Evolutionary conservation across 2,113 vertebrate species (phyloP), one percentile per base, ranked within the genome.

Genomic region (Atherinomorus stipes): DNA sequence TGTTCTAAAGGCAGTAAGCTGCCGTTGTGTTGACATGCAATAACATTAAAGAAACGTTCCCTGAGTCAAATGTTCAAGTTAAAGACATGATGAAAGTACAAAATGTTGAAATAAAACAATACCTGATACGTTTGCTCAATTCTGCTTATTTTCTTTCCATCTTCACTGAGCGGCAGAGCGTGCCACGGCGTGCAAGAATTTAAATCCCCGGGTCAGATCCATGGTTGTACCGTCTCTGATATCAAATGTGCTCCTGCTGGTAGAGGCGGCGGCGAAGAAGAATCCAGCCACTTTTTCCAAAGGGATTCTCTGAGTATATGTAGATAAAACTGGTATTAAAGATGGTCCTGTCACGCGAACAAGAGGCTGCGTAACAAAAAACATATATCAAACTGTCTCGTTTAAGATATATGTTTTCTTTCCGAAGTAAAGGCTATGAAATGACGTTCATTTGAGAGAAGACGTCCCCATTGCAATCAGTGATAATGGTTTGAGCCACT

Each of bases 401-500:
- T 3, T 8, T 1, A 21, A 16, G 19, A 21, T 1, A 40, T 18
- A 11, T 1, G 3, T 8, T 21, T 44, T 71, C 10, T 12, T 2
- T 11, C 26, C 15, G 4, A 16, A 21, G 25, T 1, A 70, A 44
- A 22, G 10, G 15, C 0, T 1, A 10, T 15, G 31, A 75, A 70
- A 44, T 13, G 11, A 9, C 2, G 47, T 47, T 60, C 6, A 40
- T 64, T 78, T 22, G 19, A 42, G 13, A 9, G 40, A 63, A 71
- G 63, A 78, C 21, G 61, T 83, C 91, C 93, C 93, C 87, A 52
- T 78, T 70, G 11, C 42, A 31, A 47, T 22, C 81, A 3, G 71
- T 19, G 70, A 87, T 78, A 73, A 85, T 95, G 93, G 94, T 93
- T 94, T 85, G 78, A 70, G 69, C 93, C 93, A 88, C 92, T 93